phyloP scores from a whole-genome alignment of 2,888 invertebrate genomes.

The Metopia argyrocephala region DNA sequence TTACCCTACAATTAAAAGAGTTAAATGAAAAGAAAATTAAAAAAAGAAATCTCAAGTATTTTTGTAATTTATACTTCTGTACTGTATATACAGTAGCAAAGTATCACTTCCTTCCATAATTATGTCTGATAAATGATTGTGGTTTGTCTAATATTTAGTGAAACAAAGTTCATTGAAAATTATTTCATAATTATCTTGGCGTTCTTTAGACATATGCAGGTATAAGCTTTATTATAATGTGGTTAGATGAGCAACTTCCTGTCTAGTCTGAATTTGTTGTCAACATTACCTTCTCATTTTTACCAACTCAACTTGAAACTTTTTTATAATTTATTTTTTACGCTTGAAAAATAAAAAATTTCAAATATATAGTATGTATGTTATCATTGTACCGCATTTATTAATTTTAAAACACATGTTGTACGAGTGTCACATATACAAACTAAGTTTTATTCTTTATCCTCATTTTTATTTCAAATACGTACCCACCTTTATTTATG shows the following conservation, averaged over 20 bases:
- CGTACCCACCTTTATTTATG: constrained; percentile 1
- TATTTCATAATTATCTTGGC: not conserved
- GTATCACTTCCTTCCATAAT: not conserved
- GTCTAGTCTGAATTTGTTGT: constrained; percentile 36
- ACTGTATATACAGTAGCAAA: not conserved
- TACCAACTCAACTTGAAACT: no score
- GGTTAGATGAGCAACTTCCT: constrained; percentile 9
- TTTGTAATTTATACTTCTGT: not conserved
- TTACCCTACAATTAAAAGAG: not conserved
- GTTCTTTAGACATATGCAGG: not conserved
- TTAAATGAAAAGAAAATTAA: no score
- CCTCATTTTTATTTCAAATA: not conserved
- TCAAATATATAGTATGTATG: not conserved
- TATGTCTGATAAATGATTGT: not conserved
- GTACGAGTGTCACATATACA: not conserved
- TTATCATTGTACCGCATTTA: not conserved
- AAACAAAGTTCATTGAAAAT: not conserved
- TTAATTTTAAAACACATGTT: constrained; percentile 3
- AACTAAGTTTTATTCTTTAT: not conserved
- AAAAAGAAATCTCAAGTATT: not conserved
- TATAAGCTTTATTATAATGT: not conserved
- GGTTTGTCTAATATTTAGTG: not conserved
- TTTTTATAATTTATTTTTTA: no score
- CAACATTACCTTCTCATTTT: not conserved
- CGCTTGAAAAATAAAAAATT: constrained; percentile 11